Evolutionary conservation across 2,888 invertebrate species (phyloP).

Genomic region (Tupiocoris notatus): DNA sequence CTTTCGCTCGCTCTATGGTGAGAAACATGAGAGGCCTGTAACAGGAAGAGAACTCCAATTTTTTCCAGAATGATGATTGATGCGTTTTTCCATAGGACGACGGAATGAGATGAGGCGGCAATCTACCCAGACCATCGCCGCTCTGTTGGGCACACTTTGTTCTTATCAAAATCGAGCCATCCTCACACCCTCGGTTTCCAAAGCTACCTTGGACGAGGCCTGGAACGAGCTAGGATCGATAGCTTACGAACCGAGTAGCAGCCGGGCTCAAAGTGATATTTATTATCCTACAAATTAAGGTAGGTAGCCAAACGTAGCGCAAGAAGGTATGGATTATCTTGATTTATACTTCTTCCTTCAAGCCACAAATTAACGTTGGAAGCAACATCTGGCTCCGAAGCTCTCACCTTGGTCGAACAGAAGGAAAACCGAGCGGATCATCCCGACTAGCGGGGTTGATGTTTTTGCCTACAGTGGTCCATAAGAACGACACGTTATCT

Average conservation of each 20-base stretch:
- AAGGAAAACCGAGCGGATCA: background rate
- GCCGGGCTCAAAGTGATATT: slow-evolving; percentile 26
- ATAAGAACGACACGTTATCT: no score
- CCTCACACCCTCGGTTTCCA: background rate
- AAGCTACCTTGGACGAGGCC: background rate
- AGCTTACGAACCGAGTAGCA: background rate
- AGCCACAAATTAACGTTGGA: slow-evolving; percentile 27
- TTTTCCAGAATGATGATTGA: background rate
- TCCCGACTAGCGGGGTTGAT: no score
- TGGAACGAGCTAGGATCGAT: background rate
- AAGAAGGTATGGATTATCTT: slow-evolving; percentile 32
- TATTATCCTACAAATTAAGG: slow-evolving; percentile 36
- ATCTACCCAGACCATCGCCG: background rate
- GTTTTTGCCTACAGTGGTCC: no score
- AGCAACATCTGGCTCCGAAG: slow-evolving; percentile 18
- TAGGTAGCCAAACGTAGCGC: background rate
- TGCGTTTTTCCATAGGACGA: background rate
- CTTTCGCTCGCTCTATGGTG: no score
- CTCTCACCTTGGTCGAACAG: background rate
- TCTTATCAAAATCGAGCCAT: background rate
- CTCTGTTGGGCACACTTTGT: background rate
- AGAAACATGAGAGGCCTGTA: background rate
- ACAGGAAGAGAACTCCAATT: background rate
- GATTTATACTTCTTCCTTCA: slow-evolving; percentile 24
- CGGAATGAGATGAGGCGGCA: background rate